phyloP scores from a whole-genome alignment of 2,797 vertebrate genomes.

The Sebastes steindachneri region DNA sequence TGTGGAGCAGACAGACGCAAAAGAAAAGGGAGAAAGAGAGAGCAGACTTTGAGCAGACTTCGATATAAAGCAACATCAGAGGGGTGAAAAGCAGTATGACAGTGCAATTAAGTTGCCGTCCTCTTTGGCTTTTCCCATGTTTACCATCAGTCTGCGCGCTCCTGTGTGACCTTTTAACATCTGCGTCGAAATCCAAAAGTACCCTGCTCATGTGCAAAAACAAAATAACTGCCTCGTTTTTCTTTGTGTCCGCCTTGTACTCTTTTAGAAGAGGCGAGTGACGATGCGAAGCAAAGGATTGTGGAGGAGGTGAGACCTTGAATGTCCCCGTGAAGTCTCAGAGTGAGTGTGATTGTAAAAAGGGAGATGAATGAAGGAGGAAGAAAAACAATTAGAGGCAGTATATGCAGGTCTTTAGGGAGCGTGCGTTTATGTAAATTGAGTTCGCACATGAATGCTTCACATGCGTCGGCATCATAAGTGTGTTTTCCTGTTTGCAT shows the following conservation, averaged over 20 bases:
- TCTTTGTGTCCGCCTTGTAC: neutral
- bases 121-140: slow-evolving; percentile 1
- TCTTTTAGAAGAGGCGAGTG: neutral
- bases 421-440: slow-evolving; percentile 5
- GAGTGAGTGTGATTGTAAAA: neutral
- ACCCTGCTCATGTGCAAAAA: slow-evolving; percentile 16
- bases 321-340: slow-evolving; percentile 33
- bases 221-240: neutral
- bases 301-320: slow-evolving; percentile 48
- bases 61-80: slow-evolving; percentile 14
- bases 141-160: neutral
- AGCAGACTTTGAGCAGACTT: neutral
- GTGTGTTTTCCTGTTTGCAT: slow-evolving; percentile 39
- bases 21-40: slow-evolving; percentile 5
- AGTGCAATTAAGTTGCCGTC: slow-evolving; percentile 26
- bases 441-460: neutral
- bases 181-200: neutral
- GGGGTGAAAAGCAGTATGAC: slow-evolving; percentile 22
- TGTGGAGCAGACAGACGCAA: slow-evolving; percentile 41
- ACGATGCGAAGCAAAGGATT: slow-evolving; percentile 15
- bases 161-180: slow-evolving; percentile 11
- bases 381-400: neutral
- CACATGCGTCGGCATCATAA: neutral
- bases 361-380: neutral
- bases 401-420: neutral